Percentiles rank a stretch among this genome's conserved stretches.
Conservation (phyloP, 2,797 vertebrate species). For the Tympanoctomys barrerae region DNA sequence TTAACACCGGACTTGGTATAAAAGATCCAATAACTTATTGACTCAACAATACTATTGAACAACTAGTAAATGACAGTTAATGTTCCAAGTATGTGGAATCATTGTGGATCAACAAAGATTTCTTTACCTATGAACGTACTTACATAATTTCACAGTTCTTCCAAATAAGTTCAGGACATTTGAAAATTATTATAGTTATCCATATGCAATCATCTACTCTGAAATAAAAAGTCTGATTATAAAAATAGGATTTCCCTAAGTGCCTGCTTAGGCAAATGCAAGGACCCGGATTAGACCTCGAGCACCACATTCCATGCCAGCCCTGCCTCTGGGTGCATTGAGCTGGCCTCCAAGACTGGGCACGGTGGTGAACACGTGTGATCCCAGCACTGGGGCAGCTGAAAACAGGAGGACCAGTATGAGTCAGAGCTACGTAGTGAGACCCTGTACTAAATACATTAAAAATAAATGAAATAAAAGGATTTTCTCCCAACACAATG, state of each 20-base stretch:
- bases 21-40: neutral
- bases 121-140: neutral
- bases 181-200: neutral
- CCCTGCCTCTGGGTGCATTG: too few relatives aligned
- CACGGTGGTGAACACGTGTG: accelerated
- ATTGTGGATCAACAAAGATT: neutral
- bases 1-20: neutral
- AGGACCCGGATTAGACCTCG: too few relatives aligned
- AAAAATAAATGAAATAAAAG: neutral
- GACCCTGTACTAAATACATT: too few relatives aligned
- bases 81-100: neutral
- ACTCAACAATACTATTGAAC: neutral
- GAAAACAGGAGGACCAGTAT: too few relatives aligned
- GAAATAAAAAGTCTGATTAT: neutral
- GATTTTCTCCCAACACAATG: neutral
- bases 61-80: neutral
- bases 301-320: too few relatives aligned
- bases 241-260: neutral
- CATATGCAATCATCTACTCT: neutral
- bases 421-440: too few relatives aligned
- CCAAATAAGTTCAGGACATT: neutral
- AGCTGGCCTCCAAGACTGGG: too few relatives aligned
- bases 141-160: neutral
- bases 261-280: too few relatives aligned
- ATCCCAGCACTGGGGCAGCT: too few relatives aligned